Conservation (phyloP, 2,797 vertebrate species). For the Macropodus opercularis region DNA sequence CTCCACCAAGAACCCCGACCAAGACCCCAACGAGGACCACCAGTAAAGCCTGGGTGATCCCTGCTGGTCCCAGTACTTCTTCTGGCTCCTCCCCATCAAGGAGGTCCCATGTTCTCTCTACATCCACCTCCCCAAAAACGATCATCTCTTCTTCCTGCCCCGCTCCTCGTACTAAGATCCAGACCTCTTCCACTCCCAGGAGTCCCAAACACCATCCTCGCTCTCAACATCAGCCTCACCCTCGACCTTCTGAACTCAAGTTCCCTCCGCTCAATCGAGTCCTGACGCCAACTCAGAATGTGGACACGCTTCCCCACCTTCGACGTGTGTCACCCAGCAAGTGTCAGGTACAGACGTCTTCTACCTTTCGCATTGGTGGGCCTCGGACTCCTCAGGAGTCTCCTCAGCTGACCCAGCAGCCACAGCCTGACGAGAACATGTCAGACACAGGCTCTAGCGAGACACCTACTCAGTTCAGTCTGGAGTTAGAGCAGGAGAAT, state of each 20-base stretch:
- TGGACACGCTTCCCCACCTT: constrained; percentile 90
- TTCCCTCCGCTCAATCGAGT: constrained; percentile 86
- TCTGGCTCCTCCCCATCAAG: constrained; percentile 63
- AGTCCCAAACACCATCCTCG: constrained; percentile 83
- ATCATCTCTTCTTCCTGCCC: constrained; percentile 73
- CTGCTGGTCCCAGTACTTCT: constrained; percentile 52
- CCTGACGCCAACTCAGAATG: constrained; percentile 85
- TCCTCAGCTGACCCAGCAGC: constrained; percentile 31
- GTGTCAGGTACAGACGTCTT: constrained; percentile 88
- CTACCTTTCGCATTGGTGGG: constrained; percentile 86
- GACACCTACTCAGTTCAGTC: constrained; percentile 77
- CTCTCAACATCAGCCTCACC: constrained; percentile 75
- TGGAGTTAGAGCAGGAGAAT: constrained; percentile 78
- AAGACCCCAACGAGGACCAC: constrained; percentile 55
- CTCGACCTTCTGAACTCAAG: constrained; percentile 86
- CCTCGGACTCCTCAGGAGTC: constrained; percentile 69
- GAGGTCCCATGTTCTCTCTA: constrained; percentile 52
- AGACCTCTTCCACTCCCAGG: constrained; percentile 62
- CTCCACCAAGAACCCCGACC: constrained; percentile 66
- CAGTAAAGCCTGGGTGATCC: constrained; percentile 85
- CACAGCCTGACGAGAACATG: constrained; percentile 65
- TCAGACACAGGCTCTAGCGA: constrained; percentile 81
- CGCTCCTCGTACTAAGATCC: constrained; percentile 79
- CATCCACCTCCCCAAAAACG: constrained; percentile 63
- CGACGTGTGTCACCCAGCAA: constrained; percentile 90